A percentile compares a stretch with the other conserved stretches of the same genome.
phyloP scores from a whole-genome alignment of 2,797 vertebrate genomes.

The Sebastolobus alascanus region DNA sequence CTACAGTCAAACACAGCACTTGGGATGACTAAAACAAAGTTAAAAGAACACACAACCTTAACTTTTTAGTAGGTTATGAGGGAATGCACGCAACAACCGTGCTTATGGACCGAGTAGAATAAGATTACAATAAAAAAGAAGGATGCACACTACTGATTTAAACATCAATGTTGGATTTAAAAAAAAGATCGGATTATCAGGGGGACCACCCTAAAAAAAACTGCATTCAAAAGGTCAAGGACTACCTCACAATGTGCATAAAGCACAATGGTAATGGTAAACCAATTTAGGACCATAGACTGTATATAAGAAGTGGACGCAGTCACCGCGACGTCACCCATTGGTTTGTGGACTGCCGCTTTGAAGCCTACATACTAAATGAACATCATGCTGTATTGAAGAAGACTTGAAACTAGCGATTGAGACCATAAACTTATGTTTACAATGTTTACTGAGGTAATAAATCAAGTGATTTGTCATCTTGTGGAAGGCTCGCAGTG shows the following conservation, averaged over 20 bases:
- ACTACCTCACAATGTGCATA: background rate
- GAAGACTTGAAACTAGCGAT: too few species aligned
- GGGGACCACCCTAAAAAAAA: background rate
- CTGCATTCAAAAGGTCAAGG: background rate
- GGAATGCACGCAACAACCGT: background rate
- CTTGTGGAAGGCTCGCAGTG: background rate
- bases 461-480: conserved; percentile 2
- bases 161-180: background rate
- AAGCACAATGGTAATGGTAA: background rate
- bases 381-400: too few species aligned
- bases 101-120: background rate
- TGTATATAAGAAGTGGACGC: too few species aligned
- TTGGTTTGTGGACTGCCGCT: too few species aligned
- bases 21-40: conserved; percentile 35
- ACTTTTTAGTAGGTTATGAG: conserved; percentile 13
- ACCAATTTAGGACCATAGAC: background rate
- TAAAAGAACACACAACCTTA: conserved; percentile 21
- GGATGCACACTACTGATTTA: background rate
- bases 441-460: too few species aligned
- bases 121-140: background rate
- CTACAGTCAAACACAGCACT: conserved; percentile 53
- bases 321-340: too few species aligned
- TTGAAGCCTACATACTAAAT: too few species aligned
- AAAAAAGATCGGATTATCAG: background rate
- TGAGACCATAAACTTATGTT: too few species aligned